phyloP scores from a whole-genome alignment of 2,888 invertebrate species.

The Hesperia comma region DNA sequence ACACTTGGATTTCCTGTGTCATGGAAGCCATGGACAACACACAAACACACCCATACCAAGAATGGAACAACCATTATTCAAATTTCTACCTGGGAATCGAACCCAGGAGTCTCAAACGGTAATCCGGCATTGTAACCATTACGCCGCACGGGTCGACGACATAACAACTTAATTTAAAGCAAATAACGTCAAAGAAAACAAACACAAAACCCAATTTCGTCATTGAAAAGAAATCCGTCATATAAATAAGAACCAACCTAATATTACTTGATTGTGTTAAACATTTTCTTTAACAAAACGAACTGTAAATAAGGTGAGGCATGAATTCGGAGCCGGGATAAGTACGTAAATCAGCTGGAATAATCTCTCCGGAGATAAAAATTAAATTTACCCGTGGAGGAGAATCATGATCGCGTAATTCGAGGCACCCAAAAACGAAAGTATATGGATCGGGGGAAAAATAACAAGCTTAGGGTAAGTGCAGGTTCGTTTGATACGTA shows the following conservation, averaged over 20 bases:
- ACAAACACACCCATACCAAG: too few species aligned
- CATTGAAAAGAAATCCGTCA: background rate
- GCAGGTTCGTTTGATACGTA: background rate
- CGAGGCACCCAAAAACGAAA: conserved; percentile 22
- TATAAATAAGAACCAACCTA: background rate
- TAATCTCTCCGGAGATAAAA: conserved; percentile 40
- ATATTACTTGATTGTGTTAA: background rate
- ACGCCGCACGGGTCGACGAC: too few species aligned
- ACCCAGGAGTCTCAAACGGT: too few species aligned
- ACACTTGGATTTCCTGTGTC: too few species aligned
- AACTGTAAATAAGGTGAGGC: conserved; percentile 9
- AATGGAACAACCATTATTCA: too few species aligned
- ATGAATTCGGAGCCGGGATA: conserved; percentile 11
- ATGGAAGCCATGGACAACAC: too few species aligned
- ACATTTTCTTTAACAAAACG: conserved; percentile 6
- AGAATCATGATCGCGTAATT: conserved; percentile 42
- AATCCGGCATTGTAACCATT: too few species aligned
- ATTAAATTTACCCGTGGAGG: conserved; percentile 42
- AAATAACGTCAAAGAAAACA: too few species aligned
- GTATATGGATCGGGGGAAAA: conserved; percentile 36
- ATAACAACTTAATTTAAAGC: too few species aligned
- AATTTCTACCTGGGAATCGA: too few species aligned
- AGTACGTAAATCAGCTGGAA: conserved; percentile 38
- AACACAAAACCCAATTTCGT: background rate
- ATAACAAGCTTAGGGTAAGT: conserved; percentile 19